Evolutionary conservation across 1,140 invertebrate genomes (phyloP).

Genomic region (Leptinotarsa lineolata): DNA sequence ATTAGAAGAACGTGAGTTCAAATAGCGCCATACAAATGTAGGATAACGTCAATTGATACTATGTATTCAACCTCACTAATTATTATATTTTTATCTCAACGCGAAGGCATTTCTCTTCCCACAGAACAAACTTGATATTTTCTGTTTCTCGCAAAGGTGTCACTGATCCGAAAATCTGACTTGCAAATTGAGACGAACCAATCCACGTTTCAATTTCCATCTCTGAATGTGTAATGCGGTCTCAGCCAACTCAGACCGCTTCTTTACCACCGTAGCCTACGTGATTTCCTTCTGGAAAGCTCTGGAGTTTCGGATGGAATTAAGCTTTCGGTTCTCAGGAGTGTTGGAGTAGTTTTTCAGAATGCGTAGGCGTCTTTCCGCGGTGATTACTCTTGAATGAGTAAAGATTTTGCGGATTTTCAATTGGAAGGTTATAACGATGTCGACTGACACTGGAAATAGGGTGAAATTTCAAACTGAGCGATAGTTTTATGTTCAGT

Average conservation of each 20-base stretch:
- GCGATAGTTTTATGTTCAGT: too few relatives aligned
- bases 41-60: too few relatives aligned
- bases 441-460: too few relatives aligned
- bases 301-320: slow-evolving; percentile 10
- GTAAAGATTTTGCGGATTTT: neutral
- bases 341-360: neutral
- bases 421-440: neutral
- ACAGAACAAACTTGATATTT: slow-evolving; percentile 29
- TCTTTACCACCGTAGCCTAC: slow-evolving; percentile 13
- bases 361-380: neutral
- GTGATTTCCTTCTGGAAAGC: slow-evolving; percentile 23
- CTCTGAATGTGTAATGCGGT: slow-evolving; percentile 41
- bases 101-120: neutral
- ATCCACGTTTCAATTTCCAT: slow-evolving; percentile 41
- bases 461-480: too few relatives aligned
- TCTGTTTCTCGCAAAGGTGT: slow-evolving; percentile 33
- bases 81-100: too few relatives aligned
- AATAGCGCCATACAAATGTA: too few relatives aligned
- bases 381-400: neutral
- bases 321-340: neutral
- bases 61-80: too few relatives aligned
- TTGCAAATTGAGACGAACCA: slow-evolving; percentile 38
- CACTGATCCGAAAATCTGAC: slow-evolving; percentile 36
- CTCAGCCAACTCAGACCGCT: slow-evolving; percentile 28
- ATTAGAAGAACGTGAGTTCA: too few relatives aligned